These are phyloP conservation scores for Trachops cirrhosus DNA, from an alignment of 2,797 vertebrate genomes.

Conservation along the genomic window DNA sequence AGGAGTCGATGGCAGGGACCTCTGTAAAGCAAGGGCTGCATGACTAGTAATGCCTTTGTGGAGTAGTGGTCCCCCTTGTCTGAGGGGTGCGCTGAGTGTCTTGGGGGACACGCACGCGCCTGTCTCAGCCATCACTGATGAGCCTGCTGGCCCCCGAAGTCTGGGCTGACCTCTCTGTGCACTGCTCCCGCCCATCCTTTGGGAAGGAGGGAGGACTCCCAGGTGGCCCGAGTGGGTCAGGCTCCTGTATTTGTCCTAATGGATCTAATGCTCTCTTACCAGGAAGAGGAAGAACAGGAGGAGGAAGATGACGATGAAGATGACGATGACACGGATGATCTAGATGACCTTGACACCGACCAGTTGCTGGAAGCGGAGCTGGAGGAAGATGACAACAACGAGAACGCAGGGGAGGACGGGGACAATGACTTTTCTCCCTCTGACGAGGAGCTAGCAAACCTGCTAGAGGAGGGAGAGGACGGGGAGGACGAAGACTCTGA, in stretches of 20 bases:
- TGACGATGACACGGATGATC: conserved; percentile 94
- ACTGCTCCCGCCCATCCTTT: neutral
- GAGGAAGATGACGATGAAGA: conserved; percentile 93
- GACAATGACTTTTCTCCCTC: conserved; percentile 97
- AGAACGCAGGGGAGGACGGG: conserved; percentile 91
- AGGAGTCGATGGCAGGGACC: neutral
- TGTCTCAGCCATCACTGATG: neutral
- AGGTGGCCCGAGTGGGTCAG: neutral
- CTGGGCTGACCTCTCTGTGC: neutral
- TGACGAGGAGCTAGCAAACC: conserved; percentile 94
- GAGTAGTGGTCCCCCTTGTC: neutral
- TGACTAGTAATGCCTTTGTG: neutral
- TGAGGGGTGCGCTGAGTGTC: neutral
- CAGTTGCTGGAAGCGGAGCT: conserved; percentile 93
- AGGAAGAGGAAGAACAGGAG: conserved; percentile 95
- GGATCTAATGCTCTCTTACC: conserved; percentile 24
- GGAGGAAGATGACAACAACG: conserved; percentile 92
- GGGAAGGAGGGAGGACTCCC: neutral
- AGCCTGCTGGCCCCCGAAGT: neutral
- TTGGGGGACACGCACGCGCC: neutral
- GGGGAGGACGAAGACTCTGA: conserved; percentile 94
- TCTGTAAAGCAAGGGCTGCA: neutral
- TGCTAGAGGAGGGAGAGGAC: conserved; percentile 92
- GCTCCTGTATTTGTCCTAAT: conserved; percentile 45
- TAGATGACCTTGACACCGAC: conserved; percentile 94